Evolutionary conservation across 2,113 vertebrate species (phyloP).

Genomic region (Pipra filicauda): DNA sequence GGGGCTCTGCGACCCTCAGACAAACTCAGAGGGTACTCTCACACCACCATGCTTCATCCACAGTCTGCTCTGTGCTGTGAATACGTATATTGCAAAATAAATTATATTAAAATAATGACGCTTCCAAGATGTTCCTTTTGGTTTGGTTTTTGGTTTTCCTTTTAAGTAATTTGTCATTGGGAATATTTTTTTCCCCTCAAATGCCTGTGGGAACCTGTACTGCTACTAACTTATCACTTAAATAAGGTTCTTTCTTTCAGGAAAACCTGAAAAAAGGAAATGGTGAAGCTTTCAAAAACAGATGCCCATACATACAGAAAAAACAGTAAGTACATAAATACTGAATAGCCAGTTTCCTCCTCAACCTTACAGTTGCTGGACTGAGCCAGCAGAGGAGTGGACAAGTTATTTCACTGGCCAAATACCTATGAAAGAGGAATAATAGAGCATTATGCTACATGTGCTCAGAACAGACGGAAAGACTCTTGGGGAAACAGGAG

Average conservation of each 20-base stretch:
- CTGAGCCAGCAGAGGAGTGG: background rate
- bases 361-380: background rate
- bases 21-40: background rate
- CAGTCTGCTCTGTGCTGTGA: background rate
- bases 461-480: background rate
- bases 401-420: background rate
- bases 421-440: background rate
- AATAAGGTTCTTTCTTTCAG: background rate
- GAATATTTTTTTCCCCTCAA: background rate
- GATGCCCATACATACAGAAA: background rate
- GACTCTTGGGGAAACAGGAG: background rate
- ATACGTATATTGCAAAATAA: background rate
- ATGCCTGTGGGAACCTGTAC: background rate
- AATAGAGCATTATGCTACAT: background rate
- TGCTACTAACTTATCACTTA: background rate
- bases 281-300: background rate
- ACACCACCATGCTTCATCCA: fast-evolving
- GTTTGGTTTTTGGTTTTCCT: background rate
- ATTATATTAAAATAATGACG: background rate
- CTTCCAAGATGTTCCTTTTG: background rate
- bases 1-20: background rate
- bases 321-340: background rate
- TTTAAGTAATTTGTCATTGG: background rate
- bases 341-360: background rate
- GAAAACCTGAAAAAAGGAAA: background rate